These are phyloP conservation scores for Osedax frankpressi DNA, from an alignment of 2,888 invertebrate species.

Conservation along the genomic window DNA sequence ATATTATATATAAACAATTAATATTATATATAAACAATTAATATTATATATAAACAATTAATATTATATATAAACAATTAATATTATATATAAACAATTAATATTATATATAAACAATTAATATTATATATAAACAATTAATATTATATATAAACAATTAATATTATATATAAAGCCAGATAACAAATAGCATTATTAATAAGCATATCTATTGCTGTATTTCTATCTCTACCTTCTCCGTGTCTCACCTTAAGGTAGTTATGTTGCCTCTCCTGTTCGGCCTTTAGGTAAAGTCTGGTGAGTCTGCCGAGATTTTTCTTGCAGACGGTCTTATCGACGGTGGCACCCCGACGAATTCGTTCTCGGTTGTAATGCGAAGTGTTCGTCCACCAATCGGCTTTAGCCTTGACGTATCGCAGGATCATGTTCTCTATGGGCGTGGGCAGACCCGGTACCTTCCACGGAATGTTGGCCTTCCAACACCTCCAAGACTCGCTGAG, in stretches of 20 bases:
- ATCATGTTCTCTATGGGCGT: conserved; percentile 99
- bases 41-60: no score
- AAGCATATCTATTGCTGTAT: no score
- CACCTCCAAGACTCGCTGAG: conserved; percentile 98
- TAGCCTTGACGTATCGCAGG: conserved; percentile 96
- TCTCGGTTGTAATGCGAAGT: conserved; percentile 99
- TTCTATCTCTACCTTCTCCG: no score
- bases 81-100: no score
- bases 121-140: no score
- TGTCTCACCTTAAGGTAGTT: conserved; percentile 75
- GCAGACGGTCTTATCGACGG: conserved; percentile 98
- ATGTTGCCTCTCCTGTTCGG: conserved; percentile 96
- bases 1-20: no score
- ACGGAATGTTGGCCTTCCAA: conserved; percentile 98
- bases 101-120: no score
- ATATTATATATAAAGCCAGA: not conserved
- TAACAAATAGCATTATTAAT: not conserved
- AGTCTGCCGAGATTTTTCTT: conserved; percentile 98
- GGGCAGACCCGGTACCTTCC: conserved; percentile 98
- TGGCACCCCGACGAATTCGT: conserved; percentile 94
- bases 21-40: no score
- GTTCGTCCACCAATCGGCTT: conserved; percentile 99
- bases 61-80: no score
- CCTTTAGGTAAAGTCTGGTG: conserved; percentile 84
- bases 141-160: no score